Percentiles rank a stretch among this genome's conserved stretches.
Conservation (phyloP, 2,888 invertebrate species). For the Neoascia interrupta region DNA sequence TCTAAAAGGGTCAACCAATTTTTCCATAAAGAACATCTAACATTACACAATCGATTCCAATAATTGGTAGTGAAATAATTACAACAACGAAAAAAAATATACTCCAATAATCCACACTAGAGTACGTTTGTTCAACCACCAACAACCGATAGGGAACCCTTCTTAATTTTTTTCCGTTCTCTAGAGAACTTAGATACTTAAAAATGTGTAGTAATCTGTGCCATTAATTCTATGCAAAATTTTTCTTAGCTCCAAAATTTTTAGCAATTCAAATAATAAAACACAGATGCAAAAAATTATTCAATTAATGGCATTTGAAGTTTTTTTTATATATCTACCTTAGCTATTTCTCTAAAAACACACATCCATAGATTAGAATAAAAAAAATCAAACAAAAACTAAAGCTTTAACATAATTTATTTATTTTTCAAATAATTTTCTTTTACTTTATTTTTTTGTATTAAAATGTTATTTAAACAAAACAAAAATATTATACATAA, state of each 20-base stretch:
- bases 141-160: constrained; percentile 37
- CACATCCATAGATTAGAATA: constrained; percentile 40
- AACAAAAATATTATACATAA: constrained; percentile 69
- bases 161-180: constrained; percentile 23
- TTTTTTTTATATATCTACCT: background rate
- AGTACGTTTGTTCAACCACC: constrained; percentile 41
- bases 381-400: constrained; percentile 22
- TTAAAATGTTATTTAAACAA: constrained; percentile 62
- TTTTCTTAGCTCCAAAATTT: constrained; percentile 17
- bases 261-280: constrained; percentile 1
- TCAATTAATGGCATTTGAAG: constrained; percentile 23
- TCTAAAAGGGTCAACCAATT: constrained; percentile 62
- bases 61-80: constrained; percentile 44
- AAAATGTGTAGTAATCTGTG: constrained; percentile 33
- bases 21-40: constrained; percentile 34
- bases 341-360: constrained; percentile 23
- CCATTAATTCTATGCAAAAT: constrained; percentile 19
- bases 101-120: constrained; percentile 34
- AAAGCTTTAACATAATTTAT: constrained; percentile 59
- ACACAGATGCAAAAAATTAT: constrained; percentile 2
- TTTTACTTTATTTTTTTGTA: constrained; percentile 70
- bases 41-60: constrained; percentile 27
- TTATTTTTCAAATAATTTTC: constrained; percentile 53
- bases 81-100: constrained; percentile 2
- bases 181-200: constrained; percentile 33